Percentiles rank a stretch among this genome's conserved stretches.
These are phyloP conservation scores for Eulemur rufifrons DNA, from an alignment of 2,113 vertebrate species.

Conservation along the genomic window DNA sequence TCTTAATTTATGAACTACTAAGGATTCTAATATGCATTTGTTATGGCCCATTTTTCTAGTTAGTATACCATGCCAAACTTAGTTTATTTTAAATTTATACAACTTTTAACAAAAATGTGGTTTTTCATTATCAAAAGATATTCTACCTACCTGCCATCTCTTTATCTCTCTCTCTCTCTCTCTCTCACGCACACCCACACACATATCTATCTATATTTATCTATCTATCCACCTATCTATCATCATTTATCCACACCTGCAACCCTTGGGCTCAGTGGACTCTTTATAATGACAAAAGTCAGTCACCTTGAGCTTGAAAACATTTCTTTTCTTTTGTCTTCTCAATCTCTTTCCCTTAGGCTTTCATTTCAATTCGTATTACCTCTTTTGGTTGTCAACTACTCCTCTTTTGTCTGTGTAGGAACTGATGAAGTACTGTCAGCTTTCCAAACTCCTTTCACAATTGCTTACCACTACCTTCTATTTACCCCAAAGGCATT, in stretches of 20 bases:
- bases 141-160: background rate
- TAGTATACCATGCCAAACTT: background rate
- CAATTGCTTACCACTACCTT: background rate
- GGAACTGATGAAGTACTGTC: background rate
- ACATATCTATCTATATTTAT: background rate
- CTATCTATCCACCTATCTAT: background rate
- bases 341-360: background rate
- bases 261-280: background rate
- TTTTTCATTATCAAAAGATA: background rate
- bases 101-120: background rate
- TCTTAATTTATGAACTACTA: background rate
- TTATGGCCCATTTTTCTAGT: background rate
- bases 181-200: background rate
- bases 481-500: background rate
- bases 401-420: background rate
- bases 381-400: background rate
- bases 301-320: background rate
- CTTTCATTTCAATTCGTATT: background rate
- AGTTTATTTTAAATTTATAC: constrained; percentile 9
- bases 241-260: background rate
- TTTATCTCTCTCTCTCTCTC: background rate
- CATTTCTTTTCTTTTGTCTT: background rate
- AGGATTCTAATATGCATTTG: background rate
- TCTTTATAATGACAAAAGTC: constrained; percentile 15
- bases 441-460: background rate